Conservation (phyloP, 2,113 vertebrate species). For the Hemiscyllium ocellatum region DNA sequence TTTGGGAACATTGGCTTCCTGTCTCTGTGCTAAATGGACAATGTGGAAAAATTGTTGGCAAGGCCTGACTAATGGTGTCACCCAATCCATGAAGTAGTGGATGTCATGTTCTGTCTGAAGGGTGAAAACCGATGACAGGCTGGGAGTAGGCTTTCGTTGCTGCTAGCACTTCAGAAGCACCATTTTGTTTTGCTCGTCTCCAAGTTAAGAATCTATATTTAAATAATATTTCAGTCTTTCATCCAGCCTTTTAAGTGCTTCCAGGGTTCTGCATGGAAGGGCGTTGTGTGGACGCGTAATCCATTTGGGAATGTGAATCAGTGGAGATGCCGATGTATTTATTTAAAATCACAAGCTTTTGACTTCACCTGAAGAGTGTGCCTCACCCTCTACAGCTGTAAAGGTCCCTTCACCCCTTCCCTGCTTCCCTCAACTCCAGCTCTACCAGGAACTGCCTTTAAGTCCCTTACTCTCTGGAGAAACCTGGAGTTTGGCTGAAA, state of each 20-base stretch:
- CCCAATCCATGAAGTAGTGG: neutral
- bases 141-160: neutral
- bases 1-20: neutral
- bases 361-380: too few species aligned
- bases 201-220: neutral
- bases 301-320: neutral
- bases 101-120: neutral
- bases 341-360: too few species aligned
- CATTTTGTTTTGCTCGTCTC: neutral
- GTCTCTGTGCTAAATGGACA: neutral
- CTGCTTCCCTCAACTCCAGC: too few species aligned
- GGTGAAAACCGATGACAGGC: neutral
- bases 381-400: too few species aligned
- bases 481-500: too few species aligned
- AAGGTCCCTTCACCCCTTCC: too few species aligned
- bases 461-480: too few species aligned
- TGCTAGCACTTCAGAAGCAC: neutral
- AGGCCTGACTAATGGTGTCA: neutral
- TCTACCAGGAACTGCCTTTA: too few species aligned
- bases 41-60: neutral
- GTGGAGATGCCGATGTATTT: too few species aligned
- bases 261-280: neutral
- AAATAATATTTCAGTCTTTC: neutral
- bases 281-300: neutral
- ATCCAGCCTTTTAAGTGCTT: neutral